A percentile compares a stretch with the other conserved stretches of the same genome.
Evolutionary conservation across 2,888 invertebrate genomes (phyloP).

Genomic region (Macaria notata): DNA sequence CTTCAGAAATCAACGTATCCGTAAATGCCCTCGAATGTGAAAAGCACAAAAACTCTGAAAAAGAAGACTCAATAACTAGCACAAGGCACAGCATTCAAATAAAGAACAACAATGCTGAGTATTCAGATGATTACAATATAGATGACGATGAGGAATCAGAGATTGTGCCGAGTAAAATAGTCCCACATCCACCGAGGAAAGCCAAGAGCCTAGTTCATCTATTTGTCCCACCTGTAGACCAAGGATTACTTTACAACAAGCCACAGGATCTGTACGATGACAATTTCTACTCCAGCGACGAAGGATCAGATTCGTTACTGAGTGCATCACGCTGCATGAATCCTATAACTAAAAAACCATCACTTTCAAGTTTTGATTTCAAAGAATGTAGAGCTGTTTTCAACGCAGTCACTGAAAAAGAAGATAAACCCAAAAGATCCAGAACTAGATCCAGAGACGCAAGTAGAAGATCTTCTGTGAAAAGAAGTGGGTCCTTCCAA

Average conservation of each 20-base stretch:
- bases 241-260: constrained; percentile 80
- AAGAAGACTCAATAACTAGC: constrained; percentile 80
- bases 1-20: constrained; percentile 68
- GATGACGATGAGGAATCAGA: constrained; percentile 83
- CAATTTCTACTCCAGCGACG: constrained; percentile 83
- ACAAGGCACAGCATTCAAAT: constrained; percentile 79
- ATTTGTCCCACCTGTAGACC: constrained; percentile 84
- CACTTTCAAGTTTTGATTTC: constrained; percentile 67
- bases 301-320: constrained; percentile 87
- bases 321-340: constrained; percentile 83
- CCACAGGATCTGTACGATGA: constrained; percentile 81
- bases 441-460: constrained; percentile 69
- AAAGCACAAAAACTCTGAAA: constrained; percentile 62
- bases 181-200: constrained; percentile 91
- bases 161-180: constrained; percentile 89
- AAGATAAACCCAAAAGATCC: constrained; percentile 55
- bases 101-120: constrained; percentile 71
- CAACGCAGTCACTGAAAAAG: constrained; percentile 80
- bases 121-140: constrained; percentile 61
- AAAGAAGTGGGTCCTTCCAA: constrained; percentile 77
- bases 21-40: constrained; percentile 59
- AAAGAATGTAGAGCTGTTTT: constrained; percentile 82
- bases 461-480: constrained; percentile 59
- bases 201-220: constrained; percentile 87
- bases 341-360: constrained; percentile 61